Evolutionary conservation across 2,888 invertebrate genomes (phyloP), one percentile per base, ranked within the genome.

Genomic region (Xestia xanthographa): DNA sequence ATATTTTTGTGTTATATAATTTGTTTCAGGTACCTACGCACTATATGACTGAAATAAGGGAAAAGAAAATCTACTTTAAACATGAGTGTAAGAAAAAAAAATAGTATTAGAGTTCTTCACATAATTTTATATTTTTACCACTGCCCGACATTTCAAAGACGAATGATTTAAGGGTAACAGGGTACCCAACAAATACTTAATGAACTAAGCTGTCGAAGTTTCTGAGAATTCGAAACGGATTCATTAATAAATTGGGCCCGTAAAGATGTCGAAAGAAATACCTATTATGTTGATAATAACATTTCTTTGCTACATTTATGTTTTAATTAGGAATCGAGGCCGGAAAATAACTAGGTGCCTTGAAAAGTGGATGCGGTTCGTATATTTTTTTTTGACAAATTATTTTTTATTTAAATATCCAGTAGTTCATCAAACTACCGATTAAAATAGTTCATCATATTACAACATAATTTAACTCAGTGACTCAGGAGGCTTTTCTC

Each of bases 1-100:
- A 75, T 60, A 66, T 69, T 77, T 80, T 77, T 60, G 50, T 71
- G 68, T 79, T 79, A 70, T 67, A 78, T 77, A 56, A 73, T 80
- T 87, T 85, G 58, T 78, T 76, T 86, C 81, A 83, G 79, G 80
- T 88, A 85, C 83, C 88, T 88, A 87, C 67, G 72, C 65, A 65
- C 79, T 82, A 85, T 79, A 75, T 77, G 77, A 67, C 53, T 66
- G 56, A 73, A 79, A 71, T 41, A 53, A 5, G 22, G 22, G 63
- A 67, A 67, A 81, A 22, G 9, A 66, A 66, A 34, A 60, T 34
- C 34, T 66, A 69, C 6, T 41, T 22, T 45, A 75, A 67, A 50
- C 29, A 66, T 63, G 26, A 12, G 29, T 34, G 29, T 29, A 60
- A 60, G 9, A 60, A 29, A 60, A 60, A 20, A 58, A 58, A 58